Base-by-base conservation (phyloP, 2,113 vertebrate genomes). In the Pavo muticus region DNA sequence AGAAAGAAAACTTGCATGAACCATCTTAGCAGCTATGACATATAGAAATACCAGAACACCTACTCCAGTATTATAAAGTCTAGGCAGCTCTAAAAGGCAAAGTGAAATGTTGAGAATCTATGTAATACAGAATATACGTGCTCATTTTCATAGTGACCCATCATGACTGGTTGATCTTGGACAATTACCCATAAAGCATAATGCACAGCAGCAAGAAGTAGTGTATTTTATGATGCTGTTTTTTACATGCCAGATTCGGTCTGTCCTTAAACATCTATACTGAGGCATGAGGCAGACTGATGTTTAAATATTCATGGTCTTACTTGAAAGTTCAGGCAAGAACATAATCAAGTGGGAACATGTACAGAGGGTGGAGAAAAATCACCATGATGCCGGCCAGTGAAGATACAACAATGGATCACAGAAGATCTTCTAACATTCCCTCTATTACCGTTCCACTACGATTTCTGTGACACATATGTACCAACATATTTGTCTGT, bases 381-480 rank as follows among this genome's bases (percentile, higher is more conserved):
- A 37, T 54, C 7, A 8, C 45, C 29, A 8, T 29, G 7, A 39
- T 0, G 1, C 12, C 72, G 44, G 35, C 32, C 71, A 56, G 60
- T 24, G 60, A 59, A 80, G 71, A 71, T 56, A 89, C 73, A 91
- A 16, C 32, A 73, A 9, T 45, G 50, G 83, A 30, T 42, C 67
- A 72, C 48, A 60, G 14, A 32, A 23, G 39, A 67, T 82, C 59
- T 82, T 67, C 75, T 71, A 21, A 11, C 60, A 35, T 56, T 56
- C 39, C 64, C 52, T 77, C 50, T 0, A 0, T 44, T 56, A 35
- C 42, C 18, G 25, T 50, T 85, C 68, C 0, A 0, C 15, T 63
- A 19, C 29, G 24, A 83, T 80, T 87, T 82, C 67, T 69, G 44
- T 27, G 57, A 35, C 27, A 8, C 4, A 2, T 24, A 10, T 17